A percentile compares a stretch with the other conserved stretches of the same genome.
phyloP scores from a whole-genome alignment of 92 coral and sea anemone genomes.

The Plumapathes pennacea region DNA sequence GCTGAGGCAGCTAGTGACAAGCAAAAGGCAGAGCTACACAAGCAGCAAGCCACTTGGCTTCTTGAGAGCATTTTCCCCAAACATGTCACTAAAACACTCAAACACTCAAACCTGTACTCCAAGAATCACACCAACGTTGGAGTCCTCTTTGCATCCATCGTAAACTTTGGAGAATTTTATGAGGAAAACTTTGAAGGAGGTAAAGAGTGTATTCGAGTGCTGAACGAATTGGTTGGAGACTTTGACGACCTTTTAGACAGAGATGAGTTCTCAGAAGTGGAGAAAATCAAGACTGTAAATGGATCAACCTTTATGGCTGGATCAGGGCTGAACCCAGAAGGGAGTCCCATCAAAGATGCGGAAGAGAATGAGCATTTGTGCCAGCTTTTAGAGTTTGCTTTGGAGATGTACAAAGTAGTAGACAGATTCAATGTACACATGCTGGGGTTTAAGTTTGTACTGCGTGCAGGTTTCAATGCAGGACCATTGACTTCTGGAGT shows the following conservation, averaged over 20 bases:
- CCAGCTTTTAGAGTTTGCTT: slow-evolving; percentile 89
- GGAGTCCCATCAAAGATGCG: slow-evolving; percentile 45
- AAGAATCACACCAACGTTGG: slow-evolving; percentile 93
- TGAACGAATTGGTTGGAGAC: slow-evolving; percentile 98
- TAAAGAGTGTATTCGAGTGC: slow-evolving; percentile 92
- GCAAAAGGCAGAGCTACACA: slow-evolving; percentile 77
- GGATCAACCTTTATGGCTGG: slow-evolving; percentile 99
- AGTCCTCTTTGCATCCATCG: slow-evolving; percentile 98
- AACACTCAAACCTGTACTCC: slow-evolving; percentile 89
- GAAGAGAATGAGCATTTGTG: slow-evolving; percentile 81
- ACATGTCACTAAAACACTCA: slow-evolving; percentile 86
- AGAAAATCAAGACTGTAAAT: slow-evolving; percentile 99
- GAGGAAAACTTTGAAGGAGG: slow-evolving; percentile 99
- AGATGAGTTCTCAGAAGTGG: slow-evolving; percentile 79
- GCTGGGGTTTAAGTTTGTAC: slow-evolving; percentile 90
- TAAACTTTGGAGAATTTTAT: slow-evolving; percentile 95
- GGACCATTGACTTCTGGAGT: slow-evolving; percentile 99
- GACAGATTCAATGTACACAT: slow-evolving; percentile 89
- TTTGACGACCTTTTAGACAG: slow-evolving; percentile 93
- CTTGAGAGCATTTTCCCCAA: slow-evolving; percentile 89
- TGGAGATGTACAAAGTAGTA: slow-evolving; percentile 93
- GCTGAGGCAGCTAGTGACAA: slow-evolving; percentile 95
- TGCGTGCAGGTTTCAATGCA: slow-evolving; percentile 95
- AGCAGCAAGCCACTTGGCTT: slow-evolving; percentile 95
- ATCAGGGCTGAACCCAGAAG: slow-evolving; percentile 91